phyloP scores from a whole-genome alignment of 2,888 invertebrate genomes.

The Pseudococcus jackbeardsleyi region DNA sequence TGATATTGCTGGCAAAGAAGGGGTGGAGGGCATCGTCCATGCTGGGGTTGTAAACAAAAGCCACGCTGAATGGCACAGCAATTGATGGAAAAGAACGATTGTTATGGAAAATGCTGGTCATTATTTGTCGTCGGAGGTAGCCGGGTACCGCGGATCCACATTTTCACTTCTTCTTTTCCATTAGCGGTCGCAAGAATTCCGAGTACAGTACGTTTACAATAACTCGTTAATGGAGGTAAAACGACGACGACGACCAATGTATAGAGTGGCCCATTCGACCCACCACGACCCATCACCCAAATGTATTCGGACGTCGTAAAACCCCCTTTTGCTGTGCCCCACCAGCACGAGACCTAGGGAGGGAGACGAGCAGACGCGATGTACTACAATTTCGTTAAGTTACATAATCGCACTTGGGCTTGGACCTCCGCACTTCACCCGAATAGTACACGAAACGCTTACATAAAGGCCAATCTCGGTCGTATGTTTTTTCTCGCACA shows the following conservation, averaged over 20 bases:
- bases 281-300: not conserved
- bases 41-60: conserved; percentile 33
- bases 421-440: not conserved
- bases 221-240: conserved; percentile 29
- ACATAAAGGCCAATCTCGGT: conserved; percentile 10
- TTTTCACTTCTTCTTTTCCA: conserved; percentile 15
- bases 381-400: not conserved
- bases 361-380: not conserved
- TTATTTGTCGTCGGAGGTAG: not conserved
- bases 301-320: not conserved
- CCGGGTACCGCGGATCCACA: not conserved
- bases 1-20: not conserved
- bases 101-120: conserved; percentile 47
- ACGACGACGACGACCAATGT: not conserved
- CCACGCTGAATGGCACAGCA: conserved; percentile 32
- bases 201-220: not conserved
- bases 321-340: not conserved
- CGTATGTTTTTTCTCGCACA: conserved; percentile 15
- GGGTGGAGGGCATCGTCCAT: not conserved
- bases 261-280: not conserved
- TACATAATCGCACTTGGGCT: not conserved
- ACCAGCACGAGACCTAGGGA: not conserved
- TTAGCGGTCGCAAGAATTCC: conserved; percentile 28
- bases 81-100: conserved; percentile 44
- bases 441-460: not conserved